Evolutionary conservation across 2,888 invertebrate genomes (phyloP), one percentile per base, ranked within the genome.

Genomic region (Drosophila nigritarsus): DNA sequence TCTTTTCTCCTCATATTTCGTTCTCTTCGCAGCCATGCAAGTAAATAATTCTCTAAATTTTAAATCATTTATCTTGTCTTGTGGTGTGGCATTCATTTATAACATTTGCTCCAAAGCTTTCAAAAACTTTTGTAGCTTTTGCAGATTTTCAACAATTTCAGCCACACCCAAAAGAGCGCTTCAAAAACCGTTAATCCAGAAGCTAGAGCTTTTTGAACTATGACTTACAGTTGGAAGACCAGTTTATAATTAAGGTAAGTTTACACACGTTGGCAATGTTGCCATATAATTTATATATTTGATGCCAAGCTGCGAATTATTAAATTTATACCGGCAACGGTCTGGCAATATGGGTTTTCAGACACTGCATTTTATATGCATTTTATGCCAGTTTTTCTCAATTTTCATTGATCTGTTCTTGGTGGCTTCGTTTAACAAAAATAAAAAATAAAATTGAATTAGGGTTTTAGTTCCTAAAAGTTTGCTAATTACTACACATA

Each of bases 201-300:
- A 59, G 7, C n/a, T 18, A 0, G 42, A 65, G 49, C 59, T 71
- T 64, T 51, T 20, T 40, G 24, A n/a, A 40, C 32, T 54, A 34
- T 11, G 29, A 20, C 30, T 56, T 24, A 29, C 13, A 55, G 3
- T 38, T 38, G 3, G 0, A 34, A 53, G 53, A 62, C 75, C 61
- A 15, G 58, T 66, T 70, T 70, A 29, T 59, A 78, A 77, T 70
- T 64, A 66, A 45, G 42, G 1, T 11, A 20, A 5, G 20, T 20
- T 42, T 20, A 11, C 20, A 42, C 11, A 42, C 5, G 20, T 20
- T 24, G 15, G 20, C 45, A 45, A 15, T 24, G 20, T 45, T 45
- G 45, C 20, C 45, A 45, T 45, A 45, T 8, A 15, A 24, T 45
- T 24, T 24, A 45, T 13, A 3, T 20, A 45, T 7, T 3, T 45